Percentiles rank a stretch among this genome's conserved stretches.
Evolutionary conservation across 2,888 invertebrate genomes (phyloP).

Genomic region (Ferrisia virgata): DNA sequence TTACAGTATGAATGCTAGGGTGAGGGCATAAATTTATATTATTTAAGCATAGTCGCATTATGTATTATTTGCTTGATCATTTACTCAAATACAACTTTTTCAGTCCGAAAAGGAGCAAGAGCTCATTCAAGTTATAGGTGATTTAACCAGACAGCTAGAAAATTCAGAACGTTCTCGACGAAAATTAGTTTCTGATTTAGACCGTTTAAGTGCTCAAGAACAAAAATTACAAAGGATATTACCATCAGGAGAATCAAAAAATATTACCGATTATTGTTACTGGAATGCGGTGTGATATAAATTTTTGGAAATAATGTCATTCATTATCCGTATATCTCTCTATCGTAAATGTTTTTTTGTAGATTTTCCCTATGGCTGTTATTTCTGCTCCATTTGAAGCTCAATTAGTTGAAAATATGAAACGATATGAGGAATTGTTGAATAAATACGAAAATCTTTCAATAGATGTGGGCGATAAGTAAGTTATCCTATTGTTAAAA

Average conservation of each 20-base stretch:
- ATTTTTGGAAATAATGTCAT: too few species aligned
- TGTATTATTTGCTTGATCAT: neutral
- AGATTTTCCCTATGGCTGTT: constrained; percentile 33
- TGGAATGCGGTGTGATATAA: constrained; percentile 25
- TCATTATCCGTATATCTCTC: neutral
- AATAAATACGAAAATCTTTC: neutral
- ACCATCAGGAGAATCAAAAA: constrained; percentile 27
- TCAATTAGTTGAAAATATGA: constrained; percentile 38
- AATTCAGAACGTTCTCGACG: constrained; percentile 49
- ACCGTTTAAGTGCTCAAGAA: constrained; percentile 56
- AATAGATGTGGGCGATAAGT: neutral
- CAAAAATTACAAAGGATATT: constrained; percentile 35
- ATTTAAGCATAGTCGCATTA: neutral
- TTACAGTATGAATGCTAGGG: constrained; percentile 9
- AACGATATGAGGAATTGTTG: constrained; percentile 29
- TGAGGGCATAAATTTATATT: neutral
- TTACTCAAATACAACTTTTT: neutral
- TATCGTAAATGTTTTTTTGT: neutral
- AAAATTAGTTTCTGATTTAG: constrained; percentile 55
- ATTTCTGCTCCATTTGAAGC: constrained; percentile 29
- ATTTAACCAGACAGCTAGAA: constrained; percentile 49
- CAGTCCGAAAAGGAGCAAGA: constrained; percentile 49
- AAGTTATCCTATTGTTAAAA: neutral
- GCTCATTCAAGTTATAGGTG: constrained; percentile 48
- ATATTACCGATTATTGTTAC: constrained; percentile 41